These are phyloP conservation scores for Linurgus olivaceus DNA, from an alignment of 2,797 vertebrate genomes.

Conservation along the genomic window DNA sequence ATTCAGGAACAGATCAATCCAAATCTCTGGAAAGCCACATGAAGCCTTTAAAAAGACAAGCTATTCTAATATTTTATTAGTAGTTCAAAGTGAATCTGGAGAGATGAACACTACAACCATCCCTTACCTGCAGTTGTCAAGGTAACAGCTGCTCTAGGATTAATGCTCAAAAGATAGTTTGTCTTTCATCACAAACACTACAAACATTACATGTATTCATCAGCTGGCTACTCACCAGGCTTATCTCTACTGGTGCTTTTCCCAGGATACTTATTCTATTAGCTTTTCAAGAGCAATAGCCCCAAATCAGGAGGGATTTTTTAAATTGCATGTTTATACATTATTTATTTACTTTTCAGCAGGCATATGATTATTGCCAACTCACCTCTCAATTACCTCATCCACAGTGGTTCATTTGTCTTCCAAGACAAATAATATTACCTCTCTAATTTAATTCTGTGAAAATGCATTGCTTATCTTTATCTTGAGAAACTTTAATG, in stretches of 20 bases:
- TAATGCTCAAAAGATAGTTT: slow-evolving; percentile 14
- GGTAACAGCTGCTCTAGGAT: slow-evolving; percentile 51
- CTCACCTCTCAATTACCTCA: not conserved
- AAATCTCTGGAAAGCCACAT: not conserved
- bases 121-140: slow-evolving; percentile 53
- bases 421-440: not conserved
- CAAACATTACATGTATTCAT: not conserved
- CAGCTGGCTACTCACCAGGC: not conserved
- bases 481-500: not conserved
- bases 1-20: not conserved
- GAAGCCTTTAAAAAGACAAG: slow-evolving; percentile 4
- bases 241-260: not conserved
- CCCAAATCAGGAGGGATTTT: not conserved
- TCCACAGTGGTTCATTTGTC: not conserved
- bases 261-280: not conserved
- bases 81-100: not conserved
- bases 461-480: not conserved
- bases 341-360: not conserved
- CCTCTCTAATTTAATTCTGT: not conserved
- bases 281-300: not conserved
- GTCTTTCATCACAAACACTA: slow-evolving; percentile 8
- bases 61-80: not conserved
- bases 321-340: not conserved
- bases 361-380: not conserved
- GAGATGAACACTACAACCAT: not conserved